These are phyloP conservation scores for Carterocephalus palaemon DNA, from an alignment of 2,888 invertebrate species.

Conservation along the genomic window DNA sequence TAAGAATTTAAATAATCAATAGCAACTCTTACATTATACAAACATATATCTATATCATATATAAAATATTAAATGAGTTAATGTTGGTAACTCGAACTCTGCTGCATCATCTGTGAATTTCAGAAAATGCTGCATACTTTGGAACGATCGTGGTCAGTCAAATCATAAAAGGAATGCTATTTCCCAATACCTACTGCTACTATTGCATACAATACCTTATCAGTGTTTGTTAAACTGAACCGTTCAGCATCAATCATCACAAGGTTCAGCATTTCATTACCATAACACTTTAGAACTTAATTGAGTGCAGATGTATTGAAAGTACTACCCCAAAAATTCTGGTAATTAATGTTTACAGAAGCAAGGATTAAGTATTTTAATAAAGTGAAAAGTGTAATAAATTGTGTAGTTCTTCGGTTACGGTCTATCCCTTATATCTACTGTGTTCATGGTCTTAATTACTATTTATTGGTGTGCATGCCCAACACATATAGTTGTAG, in stretches of 20 bases:
- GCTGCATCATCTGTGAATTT: too few species aligned
- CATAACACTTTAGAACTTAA: constrained; percentile 1
- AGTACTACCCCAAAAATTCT: too few species aligned
- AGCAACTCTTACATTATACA: too few species aligned
- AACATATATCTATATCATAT: too few species aligned
- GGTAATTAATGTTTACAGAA: too few species aligned
- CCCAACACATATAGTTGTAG: constrained; percentile 41
- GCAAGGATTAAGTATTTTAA: constrained; percentile 7
- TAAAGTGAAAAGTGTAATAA: constrained; percentile 1
- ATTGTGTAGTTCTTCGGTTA: constrained; percentile 18
- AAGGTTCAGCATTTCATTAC: constrained; percentile 8
- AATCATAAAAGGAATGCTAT: too few species aligned
- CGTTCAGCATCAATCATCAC: constrained; percentile 29
- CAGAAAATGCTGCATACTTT: too few species aligned
- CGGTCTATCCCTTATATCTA: constrained; percentile 20
- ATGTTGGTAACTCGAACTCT: too few species aligned
- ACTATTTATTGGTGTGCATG: constrained; percentile 48
- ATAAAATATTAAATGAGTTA: too few species aligned
- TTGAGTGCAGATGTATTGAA: background rate
- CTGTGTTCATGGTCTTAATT: constrained; percentile 42
- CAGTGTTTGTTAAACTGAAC: constrained; percentile 35
- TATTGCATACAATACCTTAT: constrained; percentile 31
- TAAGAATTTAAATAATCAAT: too few species aligned
- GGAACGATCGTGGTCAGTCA: too few species aligned
- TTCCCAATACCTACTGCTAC: too few species aligned